Conservation (phyloP, 2,113 vertebrate genomes). For the Ctenomys sociabilis region DNA sequence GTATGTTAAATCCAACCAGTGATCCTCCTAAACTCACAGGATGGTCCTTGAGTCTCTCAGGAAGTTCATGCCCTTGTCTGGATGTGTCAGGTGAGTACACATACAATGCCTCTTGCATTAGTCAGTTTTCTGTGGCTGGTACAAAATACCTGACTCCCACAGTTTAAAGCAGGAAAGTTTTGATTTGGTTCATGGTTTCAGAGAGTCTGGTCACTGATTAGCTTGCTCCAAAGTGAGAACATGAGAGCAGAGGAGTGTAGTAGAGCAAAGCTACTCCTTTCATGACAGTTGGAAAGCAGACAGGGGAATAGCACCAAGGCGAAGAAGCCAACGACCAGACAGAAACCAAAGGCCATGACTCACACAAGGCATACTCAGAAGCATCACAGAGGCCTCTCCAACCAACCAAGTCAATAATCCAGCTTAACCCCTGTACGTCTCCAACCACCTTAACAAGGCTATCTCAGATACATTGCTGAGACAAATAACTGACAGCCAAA, state of each 20-base stretch:
- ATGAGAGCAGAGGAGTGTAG: neutral
- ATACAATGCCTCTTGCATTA: neutral
- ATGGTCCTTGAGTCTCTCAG: neutral
- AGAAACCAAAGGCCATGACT: neutral
- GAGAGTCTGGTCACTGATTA: neutral
- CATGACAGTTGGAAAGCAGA: neutral
- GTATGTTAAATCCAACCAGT: neutral
- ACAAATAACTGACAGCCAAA: too few relatives aligned
- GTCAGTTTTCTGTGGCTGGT: neutral
- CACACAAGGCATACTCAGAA: neutral
- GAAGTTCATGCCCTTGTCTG: neutral
- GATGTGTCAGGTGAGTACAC: neutral
- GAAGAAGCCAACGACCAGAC: neutral
- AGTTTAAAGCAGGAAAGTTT: neutral
- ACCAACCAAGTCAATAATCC: neutral
- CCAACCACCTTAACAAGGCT: neutral
- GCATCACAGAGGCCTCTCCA: neutral
- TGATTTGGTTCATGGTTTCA: neutral
- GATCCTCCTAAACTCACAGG: too few relatives aligned
- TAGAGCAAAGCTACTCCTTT: neutral
- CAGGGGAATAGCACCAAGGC: neutral
- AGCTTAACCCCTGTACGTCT: neutral
- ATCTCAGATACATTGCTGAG: too few relatives aligned
- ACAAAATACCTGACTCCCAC: neutral
- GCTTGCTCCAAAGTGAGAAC: neutral